Conservation (phyloP, 2,797 vertebrate species). For the Eremophila alpestris region DNA sequence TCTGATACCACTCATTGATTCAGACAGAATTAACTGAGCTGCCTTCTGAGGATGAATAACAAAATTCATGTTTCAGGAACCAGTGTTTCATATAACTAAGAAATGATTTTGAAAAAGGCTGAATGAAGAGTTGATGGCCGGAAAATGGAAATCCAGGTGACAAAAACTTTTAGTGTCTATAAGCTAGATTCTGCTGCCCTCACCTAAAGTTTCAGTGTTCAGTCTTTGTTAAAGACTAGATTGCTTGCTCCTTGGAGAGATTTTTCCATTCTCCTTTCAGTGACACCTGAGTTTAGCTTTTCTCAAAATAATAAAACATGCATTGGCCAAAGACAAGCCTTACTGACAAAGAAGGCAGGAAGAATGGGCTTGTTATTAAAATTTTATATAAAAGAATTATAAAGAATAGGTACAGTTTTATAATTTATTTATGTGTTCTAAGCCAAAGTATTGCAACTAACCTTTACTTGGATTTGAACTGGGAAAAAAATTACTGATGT, state of each 20-base stretch:
- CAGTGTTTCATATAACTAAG: background rate
- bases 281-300: constrained; percentile 51
- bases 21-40: background rate
- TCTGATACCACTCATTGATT: background rate
- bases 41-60: background rate
- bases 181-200: background rate
- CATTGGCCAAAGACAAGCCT: background rate
- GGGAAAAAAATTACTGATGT: background rate
- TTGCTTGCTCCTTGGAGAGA: constrained; percentile 30
- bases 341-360: background rate
- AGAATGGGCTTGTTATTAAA: constrained; percentile 10
- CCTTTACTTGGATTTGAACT: background rate
- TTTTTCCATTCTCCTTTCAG: constrained; percentile 12
- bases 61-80: background rate
- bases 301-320: constrained; percentile 34
- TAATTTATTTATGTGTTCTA: constrained; percentile 21
- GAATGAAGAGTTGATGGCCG: background rate
- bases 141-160: background rate
- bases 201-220: background rate
- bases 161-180: background rate
- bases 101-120: background rate
- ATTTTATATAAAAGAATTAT: constrained; percentile 1
- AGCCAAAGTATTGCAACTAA: background rate
- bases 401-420: background rate
- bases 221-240: background rate